Base-by-base conservation (phyloP, 2,113 vertebrate species). In the Siniperca chuatsi region DNA sequence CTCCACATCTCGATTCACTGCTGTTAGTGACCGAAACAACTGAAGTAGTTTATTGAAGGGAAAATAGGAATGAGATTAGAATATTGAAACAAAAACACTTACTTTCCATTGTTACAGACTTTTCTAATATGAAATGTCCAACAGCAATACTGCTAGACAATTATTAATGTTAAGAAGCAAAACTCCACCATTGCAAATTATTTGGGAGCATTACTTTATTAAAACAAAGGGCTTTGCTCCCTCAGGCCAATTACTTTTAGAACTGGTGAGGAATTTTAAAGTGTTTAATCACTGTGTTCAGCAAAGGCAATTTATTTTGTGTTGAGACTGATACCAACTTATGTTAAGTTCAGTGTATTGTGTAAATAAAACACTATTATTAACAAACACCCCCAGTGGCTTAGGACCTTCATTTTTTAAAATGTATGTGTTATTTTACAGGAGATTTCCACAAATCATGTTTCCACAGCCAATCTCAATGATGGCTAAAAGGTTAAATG, bases 201-300 rank as follows among this genome's bases (percentile, higher is more conserved):
- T 71, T 78, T 12, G 71, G 48, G 9, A 42, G 16, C n/a, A 33
- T 29, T 68, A 44, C 65, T 82, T 86, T 65, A 87, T 92, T 82
- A 67, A 84, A 87, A 81, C 48, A 75, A 74, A 75, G 46, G 75
- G 37, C 33, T 50, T 33, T 21, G 18, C 69, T 86, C 70, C 75
- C 76, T 70, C 11, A 29, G 62, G 76, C 44, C n/a, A 70, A 29
- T 87, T 77, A 60, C 54, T 79, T 71, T 81, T 20, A 78, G 44
- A 75, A 54, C 55, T 61, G 20, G 20, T 2, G 4, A 67, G 8
- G 13, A 40, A 55, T 81, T 72, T 72, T 10, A n/a, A 65, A 75
- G 33, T 71, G 25, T 81, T 79, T 70, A 84, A 82, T 73, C 44
- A 57, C 40, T 69, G 25, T 58, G 44, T 60, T 85, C 61, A 70